Evolutionary conservation across 2,797 vertebrate species (phyloP), one percentile per base, ranked within the genome.

Genomic region (Anabacerthia variegaticeps): DNA sequence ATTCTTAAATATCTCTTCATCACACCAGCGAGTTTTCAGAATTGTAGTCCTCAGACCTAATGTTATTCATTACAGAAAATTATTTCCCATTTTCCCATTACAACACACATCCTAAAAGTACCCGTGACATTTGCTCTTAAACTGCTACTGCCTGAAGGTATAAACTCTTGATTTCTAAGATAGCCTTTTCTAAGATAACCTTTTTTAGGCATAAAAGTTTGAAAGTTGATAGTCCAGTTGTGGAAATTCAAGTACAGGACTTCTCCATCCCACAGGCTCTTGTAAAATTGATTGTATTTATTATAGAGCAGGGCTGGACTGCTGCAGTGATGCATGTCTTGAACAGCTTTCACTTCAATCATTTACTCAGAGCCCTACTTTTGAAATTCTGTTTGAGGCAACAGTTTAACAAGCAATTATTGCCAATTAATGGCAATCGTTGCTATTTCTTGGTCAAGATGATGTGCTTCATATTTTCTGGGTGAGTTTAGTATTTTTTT

Each of bases 271-370:
- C 28, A 36, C 27, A 52, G 27, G 28, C 14, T 69, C 16, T 14
- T 74, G 21, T 34, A 74, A 37, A 20, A 59, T 55, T 32, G 18
- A 58, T 26, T 30, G 12, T 14, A 16, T 23, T 43, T 48, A 52
- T 16, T 12, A 34, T 1, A 32, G 21, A 3, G 30, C 27, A 68
- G 66, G 54, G 32, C 27, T 21, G 6, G 13, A 1, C 0, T 34
- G 63, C 52, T 66, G 44, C 18, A 15, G 19, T 39, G 55, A 21
- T 0, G 1, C 22, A 17, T 20, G 20, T 44, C 20, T 7, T 20
- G 7, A 22, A 48, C 23, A 74, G 32, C 63, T 43, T 66, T 39
- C 37, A 58, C 32, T 52, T 71, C 63, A 23, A 4, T 34, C 34
- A 24, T 52, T 78, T 55, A 69, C 36, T 24, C 36, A 66, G 56